Evolutionary conservation across 1,140 invertebrate species (phyloP).

Genomic region (Druon quercuslanigerum): DNA sequence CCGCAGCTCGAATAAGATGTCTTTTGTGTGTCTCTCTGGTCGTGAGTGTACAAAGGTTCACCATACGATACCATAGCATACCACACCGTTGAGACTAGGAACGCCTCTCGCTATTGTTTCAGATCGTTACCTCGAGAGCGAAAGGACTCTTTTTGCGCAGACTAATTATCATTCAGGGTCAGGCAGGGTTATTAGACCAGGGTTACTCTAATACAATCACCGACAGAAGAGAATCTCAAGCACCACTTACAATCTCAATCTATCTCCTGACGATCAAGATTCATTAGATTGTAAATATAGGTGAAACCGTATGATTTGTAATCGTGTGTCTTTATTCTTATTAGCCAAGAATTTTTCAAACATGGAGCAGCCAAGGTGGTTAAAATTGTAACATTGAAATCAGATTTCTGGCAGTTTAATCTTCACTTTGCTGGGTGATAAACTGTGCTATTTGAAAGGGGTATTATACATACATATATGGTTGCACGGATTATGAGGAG

Average conservation of each 20-base stretch:
- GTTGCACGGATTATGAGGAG: conserved; percentile 3
- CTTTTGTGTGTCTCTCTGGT: conserved; percentile 39
- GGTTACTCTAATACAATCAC: conserved; percentile 13
- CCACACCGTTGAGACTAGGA: conserved; percentile 48
- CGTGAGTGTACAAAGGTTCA: conserved; percentile 52
- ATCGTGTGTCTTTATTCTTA: neutral
- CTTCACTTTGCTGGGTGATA: neutral
- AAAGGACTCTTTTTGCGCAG: conserved; percentile 13
- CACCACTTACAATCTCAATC: neutral
- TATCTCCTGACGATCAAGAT: neutral
- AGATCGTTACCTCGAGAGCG: neutral
- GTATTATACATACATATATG: conserved; percentile 1
- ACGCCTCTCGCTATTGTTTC: conserved; percentile 58
- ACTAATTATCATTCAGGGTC: conserved; percentile 30
- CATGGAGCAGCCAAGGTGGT: too few species aligned
- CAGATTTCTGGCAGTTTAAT: too few species aligned
- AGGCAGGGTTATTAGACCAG: conserved; percentile 23
- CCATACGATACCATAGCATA: conserved; percentile 53
- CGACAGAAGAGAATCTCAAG: neutral
- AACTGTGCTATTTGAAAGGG: neutral
- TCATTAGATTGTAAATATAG: neutral
- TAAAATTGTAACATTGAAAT: too few species aligned
- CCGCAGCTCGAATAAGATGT: conserved; percentile 58
- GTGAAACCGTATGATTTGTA: neutral
- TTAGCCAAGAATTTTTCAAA: neutral